Percentiles rank a stretch among this genome's conserved stretches.
These are phyloP conservation scores for Oncorhynchus masou DNA, from an alignment of 2,113 vertebrate genomes.

Conservation along the genomic window DNA sequence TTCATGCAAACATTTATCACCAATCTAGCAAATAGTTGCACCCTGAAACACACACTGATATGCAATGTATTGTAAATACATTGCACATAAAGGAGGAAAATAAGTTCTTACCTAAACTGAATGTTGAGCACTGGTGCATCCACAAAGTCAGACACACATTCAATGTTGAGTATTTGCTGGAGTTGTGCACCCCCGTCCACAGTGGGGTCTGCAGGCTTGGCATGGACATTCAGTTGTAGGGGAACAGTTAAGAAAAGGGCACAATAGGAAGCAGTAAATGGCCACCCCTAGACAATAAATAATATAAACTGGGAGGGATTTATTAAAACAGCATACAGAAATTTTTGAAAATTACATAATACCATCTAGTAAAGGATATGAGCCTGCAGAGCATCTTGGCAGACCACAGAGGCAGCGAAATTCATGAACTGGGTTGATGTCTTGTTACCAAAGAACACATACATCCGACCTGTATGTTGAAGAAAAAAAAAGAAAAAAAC, in stretches of 20 bases:
- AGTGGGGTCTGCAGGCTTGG: slow-evolving; percentile 81
- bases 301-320: no score
- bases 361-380: slow-evolving; percentile 82
- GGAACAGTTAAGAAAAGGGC: slow-evolving; percentile 69
- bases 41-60: background rate
- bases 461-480: slow-evolving; percentile 82
- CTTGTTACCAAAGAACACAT: slow-evolving; percentile 93
- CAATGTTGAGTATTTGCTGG: slow-evolving; percentile 90
- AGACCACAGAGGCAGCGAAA: slow-evolving; percentile 83
- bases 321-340: no score
- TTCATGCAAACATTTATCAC: background rate
- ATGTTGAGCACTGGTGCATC: slow-evolving; percentile 85
- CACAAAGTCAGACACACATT: slow-evolving; percentile 86
- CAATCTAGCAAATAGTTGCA: background rate
- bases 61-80: background rate
- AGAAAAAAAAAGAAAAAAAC: background rate
- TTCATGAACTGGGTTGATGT: slow-evolving; percentile 86
- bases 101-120: slow-evolving; percentile 81
- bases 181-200: slow-evolving; percentile 89
- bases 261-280: background rate
- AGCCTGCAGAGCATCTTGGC: slow-evolving; percentile 74
- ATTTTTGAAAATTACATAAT: background rate
- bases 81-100: background rate
- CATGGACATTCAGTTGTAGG: slow-evolving; percentile 82
- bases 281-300: no score